Conservation (phyloP, 1,140 invertebrate genomes). For the Sitobion miscanthi region DNA sequence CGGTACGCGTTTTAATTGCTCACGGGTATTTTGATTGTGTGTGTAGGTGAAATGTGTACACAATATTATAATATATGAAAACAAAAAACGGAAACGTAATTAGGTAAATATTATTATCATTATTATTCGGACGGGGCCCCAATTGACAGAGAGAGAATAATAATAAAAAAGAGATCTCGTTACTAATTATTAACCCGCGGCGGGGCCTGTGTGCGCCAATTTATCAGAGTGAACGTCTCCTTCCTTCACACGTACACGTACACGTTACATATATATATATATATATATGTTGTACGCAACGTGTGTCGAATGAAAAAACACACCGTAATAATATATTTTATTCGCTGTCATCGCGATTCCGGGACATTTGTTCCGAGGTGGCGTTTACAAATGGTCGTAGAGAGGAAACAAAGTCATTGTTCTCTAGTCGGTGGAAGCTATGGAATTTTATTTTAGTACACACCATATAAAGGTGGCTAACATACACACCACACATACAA, state of each 20-base stretch:
- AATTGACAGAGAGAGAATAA: neutral
- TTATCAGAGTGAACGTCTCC: neutral
- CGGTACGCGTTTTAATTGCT: neutral
- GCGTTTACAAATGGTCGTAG: conserved; percentile 53
- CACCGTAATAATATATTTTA: conserved; percentile 43
- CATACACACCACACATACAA: neutral
- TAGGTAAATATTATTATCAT: conserved; percentile 39
- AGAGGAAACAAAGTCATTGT: conserved; percentile 36
- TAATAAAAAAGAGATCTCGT: neutral
- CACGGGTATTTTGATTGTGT: too few species aligned
- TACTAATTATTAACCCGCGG: conserved; percentile 30
- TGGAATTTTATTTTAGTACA: conserved; percentile 50
- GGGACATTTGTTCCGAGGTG: conserved; percentile 51
- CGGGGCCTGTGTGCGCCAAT: neutral
- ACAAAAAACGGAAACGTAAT: conserved; percentile 39
- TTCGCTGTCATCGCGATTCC: conserved; percentile 54
- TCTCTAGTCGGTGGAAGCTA: neutral
- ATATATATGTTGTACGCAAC: neutral
- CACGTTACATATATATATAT: neutral
- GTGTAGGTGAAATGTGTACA: conserved; percentile 7
- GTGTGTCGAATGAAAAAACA: neutral
- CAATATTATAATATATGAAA: conserved; percentile 5
- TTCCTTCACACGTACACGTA: conserved; percentile 11
- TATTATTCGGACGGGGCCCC: conserved; percentile 3
- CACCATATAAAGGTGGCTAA: neutral